A percentile compares a stretch with the other conserved stretches of the same genome.
phyloP scores from a whole-genome alignment of 2,113 vertebrate genomes.

The Vidua macroura region DNA sequence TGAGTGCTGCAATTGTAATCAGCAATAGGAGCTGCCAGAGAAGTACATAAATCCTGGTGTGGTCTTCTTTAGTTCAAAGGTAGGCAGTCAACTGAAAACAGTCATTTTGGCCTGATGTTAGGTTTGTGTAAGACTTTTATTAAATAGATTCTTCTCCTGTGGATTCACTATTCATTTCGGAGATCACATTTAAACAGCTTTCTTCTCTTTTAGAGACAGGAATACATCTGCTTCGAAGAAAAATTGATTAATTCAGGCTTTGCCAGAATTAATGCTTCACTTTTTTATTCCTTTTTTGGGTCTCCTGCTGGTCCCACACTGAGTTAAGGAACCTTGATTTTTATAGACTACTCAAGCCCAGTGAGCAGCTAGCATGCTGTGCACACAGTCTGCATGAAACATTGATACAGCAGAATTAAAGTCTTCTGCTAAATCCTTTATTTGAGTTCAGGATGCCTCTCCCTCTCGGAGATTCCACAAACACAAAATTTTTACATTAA shows the following conservation, averaged over 20 bases:
- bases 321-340: slow-evolving; percentile 4
- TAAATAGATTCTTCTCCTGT: background rate
- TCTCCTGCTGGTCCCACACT: background rate
- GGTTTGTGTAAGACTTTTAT: background rate
- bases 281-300: background rate
- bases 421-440: background rate
- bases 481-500: background rate
- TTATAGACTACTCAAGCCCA: background rate
- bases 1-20: rapidly evolving
- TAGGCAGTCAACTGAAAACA: background rate
- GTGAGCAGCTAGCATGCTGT: background rate
- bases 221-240: background rate
- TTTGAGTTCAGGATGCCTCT: background rate
- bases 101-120: background rate
- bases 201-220: background rate
- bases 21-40: background rate
- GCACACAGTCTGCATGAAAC: background rate
- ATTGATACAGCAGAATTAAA: background rate
- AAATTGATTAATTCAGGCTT: background rate
- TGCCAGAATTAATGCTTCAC: background rate
- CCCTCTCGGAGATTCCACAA: background rate
- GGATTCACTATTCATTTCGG: background rate
- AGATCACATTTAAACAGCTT: background rate
- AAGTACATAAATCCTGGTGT: background rate
- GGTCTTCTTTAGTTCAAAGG: background rate